Base-by-base conservation (phyloP, 1,140 invertebrate species). In the Aphelinus atriplicis region DNA sequence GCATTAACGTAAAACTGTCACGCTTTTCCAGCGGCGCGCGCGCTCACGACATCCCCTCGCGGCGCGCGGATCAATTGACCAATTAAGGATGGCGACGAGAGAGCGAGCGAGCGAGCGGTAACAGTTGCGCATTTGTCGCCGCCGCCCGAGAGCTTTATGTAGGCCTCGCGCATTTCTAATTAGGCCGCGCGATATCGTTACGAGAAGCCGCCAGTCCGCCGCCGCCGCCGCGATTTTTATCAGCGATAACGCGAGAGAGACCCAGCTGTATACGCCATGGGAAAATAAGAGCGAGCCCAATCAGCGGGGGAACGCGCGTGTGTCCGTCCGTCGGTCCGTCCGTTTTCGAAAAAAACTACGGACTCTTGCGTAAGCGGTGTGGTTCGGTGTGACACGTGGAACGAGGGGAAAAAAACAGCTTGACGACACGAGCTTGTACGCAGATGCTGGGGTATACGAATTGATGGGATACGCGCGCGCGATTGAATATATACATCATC, bases 51-150 rank as follows among this genome's bases (percentile, higher is more conserved):
- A 7, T 60, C 56, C 57, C 50, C 6, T 7, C 48, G 7, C n/a
- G n/a, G 46, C 58, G 3, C 74, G 48, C 68, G 61, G 63, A 76
- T 76, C 68, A 76, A 76, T 76, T 76, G 74, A 66, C 74, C 74
- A 76, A 76, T 76, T 76, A 76, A 76, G 67, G 62, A 70, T 71
- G 10, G 72, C 55, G 62, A 50, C 53, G 47, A 53, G 51, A 53
- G 51, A 26, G 26, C 26, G 26, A 26, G n/a, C n/a, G 26, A 26
- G 51, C 51, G 9, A 4, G 9, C 9, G 9, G 51, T 53, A 53
- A 9, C 55, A 5, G 43, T 46, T 3, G 50, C 60, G 56, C 68
- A 76, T 76, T 76, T 76, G 74, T 76, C 74, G 67, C 67, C 55
- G 56, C 26, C 47, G 68, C 50, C 67, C 26, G 26, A 26, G 26